These are phyloP conservation scores for Dendrolimus houi DNA, from an alignment of 2,888 invertebrate species.

Conservation along the genomic window DNA sequence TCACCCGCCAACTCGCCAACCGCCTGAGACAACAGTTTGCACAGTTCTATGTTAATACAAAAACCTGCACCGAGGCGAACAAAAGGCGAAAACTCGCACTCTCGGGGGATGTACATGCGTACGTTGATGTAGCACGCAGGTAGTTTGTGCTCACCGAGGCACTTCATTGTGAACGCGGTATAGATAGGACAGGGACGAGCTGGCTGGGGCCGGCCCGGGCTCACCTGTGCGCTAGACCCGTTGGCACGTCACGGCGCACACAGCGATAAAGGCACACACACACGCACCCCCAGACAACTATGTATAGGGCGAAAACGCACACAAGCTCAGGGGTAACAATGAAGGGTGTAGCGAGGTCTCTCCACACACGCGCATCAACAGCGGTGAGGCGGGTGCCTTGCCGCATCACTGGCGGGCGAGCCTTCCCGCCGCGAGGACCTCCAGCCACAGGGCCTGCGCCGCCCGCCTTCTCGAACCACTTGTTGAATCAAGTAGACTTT, in stretches of 20 bases:
- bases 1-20: neutral
- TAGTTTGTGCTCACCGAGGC: slow-evolving; percentile 57
- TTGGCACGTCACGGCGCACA: slow-evolving; percentile 58
- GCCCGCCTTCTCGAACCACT: slow-evolving; percentile 61
- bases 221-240: slow-evolving; percentile 63
- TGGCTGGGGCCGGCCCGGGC: slow-evolving; percentile 61
- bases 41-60: slow-evolving; percentile 9
- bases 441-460: slow-evolving; percentile 37
- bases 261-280: slow-evolving; percentile 9
- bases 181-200: slow-evolving; percentile 52
- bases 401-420: slow-evolving; percentile 64
- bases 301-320: slow-evolving; percentile 12
- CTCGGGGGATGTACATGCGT: slow-evolving; percentile 27
- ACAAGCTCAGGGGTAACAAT: slow-evolving; percentile 18
- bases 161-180: slow-evolving; percentile 56
- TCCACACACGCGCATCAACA: slow-evolving; percentile 26
- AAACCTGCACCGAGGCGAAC: slow-evolving; percentile 17
- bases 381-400: slow-evolving; percentile 24
- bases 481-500: slow-evolving; percentile 62
- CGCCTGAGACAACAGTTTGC: slow-evolving; percentile 1
- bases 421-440: slow-evolving; percentile 63
- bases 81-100: slow-evolving; percentile 15
- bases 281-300: slow-evolving; percentile 13
- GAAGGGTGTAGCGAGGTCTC: slow-evolving; percentile 23
- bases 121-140: slow-evolving; percentile 51